These are phyloP conservation scores for Carcharodon carcharias DNA, from an alignment of 2,797 vertebrate genomes.

Conservation along the genomic window DNA sequence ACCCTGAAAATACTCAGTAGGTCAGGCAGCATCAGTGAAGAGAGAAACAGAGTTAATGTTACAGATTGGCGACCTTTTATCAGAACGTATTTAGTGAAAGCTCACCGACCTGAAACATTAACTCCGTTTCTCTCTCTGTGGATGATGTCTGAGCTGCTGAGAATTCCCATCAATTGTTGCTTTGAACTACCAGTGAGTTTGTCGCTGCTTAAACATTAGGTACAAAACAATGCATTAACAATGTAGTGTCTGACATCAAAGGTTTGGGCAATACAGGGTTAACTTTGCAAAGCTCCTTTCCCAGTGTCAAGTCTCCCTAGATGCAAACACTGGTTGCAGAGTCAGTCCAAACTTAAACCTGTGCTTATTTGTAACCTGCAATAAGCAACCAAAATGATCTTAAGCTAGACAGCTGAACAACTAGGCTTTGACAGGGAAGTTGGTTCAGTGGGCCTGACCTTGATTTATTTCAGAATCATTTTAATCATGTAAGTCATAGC, in stretches of 20 bases:
- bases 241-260: neutral
- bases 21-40: neutral
- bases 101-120: neutral
- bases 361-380: neutral
- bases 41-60: neutral
- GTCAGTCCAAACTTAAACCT: neutral
- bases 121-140: neutral
- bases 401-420: neutral
- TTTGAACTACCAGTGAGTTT: neutral
- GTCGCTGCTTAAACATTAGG: neutral
- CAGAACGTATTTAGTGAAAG: neutral
- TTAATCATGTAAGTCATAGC: neutral
- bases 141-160: neutral
- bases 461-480: neutral
- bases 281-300: neutral
- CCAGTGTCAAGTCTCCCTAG: neutral
- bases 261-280: neutral
- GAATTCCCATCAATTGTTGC: too few species aligned
- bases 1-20: neutral
- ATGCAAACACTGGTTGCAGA: neutral
- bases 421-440: neutral
- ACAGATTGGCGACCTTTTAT: neutral
- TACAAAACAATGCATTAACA: neutral
- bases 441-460: neutral
- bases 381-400: neutral